Evolutionary conservation across 2,113 vertebrate genomes (phyloP).

Genomic region (Ptilorrhoa leucosticta): DNA sequence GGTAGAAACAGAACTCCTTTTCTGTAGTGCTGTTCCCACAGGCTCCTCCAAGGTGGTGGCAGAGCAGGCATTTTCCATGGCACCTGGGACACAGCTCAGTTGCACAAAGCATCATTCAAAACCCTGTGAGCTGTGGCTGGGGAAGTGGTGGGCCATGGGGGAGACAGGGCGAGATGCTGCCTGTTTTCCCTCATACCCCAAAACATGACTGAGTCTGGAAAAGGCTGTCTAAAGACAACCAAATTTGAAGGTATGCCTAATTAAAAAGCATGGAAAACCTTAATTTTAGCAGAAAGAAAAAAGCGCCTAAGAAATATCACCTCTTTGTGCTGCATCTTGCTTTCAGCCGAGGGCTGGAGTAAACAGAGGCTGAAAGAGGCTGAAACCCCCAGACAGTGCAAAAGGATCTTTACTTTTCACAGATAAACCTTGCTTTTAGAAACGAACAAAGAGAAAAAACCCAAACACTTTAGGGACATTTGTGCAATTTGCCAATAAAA

Average conservation of each 20-base stretch:
- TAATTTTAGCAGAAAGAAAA: background rate
- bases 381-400: background rate
- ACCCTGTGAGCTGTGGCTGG: accelerated
- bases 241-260: background rate
- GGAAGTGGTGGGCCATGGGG: background rate
- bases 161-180: background rate
- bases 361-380: background rate
- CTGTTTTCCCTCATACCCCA: background rate
- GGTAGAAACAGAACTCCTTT: background rate
- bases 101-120: background rate
- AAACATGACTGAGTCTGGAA: background rate
- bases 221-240: background rate
- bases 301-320: accelerated
- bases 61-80: background rate
- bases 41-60: background rate
- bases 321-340: background rate
- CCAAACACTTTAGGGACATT: background rate
- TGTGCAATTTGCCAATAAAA: background rate
- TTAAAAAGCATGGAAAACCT: background rate
- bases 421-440: background rate
- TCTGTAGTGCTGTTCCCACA: background rate
- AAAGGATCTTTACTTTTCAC: background rate
- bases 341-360: background rate
- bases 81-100: background rate
- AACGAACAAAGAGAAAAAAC: background rate